Evolutionary conservation across 2,888 invertebrate species (phyloP), one percentile per base, ranked within the genome.

Genomic region (Catocala sponsa): DNA sequence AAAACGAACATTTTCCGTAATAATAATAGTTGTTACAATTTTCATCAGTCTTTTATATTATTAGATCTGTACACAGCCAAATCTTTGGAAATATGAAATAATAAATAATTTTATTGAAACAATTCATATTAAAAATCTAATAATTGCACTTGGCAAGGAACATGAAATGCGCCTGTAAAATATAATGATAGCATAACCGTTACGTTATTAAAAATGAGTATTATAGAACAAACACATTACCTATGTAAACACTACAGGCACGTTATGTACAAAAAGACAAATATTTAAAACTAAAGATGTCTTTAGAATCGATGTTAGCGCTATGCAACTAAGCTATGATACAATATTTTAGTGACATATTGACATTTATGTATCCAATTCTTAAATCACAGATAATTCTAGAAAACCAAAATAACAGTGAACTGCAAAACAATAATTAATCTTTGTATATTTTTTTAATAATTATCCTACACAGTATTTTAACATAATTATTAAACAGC

Each of bases 1-100:
- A 72, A 78, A 78, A 82, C 78, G 58, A 63, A 70, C 53, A 58
- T 58, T 72, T 60, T 52, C 54, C 59, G 66, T 55, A 54, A 59
- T 65, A 81, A 77, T 81, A 85, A 80, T 83, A 87, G 82, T 81
- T 81, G 82, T 80, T 83, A 80, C 75, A 79, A 79, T 81, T 78
- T n/a, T 78, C 75, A 76, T 89, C 91, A 91, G 91, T 91, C 91
- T 91, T 91, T 81, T 80, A 79, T 76, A 81, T 77, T 81, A 78
- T 79, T 82, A 73, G 76, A 82, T 76, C 72, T 70, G 69, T 76
- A 85, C 91, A 93, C 93, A 92, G 92, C 92, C 92, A 86, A 91
- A 90, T 89, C 91, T 92, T 92, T 92, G 92, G 89, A 83, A 83
- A 82, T 71, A 72, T 63, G 63, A 74, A 74, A 61, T 70, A 61